Base-by-base conservation (phyloP, 2,888 invertebrate species). In the Augochlorella aurata region DNA sequence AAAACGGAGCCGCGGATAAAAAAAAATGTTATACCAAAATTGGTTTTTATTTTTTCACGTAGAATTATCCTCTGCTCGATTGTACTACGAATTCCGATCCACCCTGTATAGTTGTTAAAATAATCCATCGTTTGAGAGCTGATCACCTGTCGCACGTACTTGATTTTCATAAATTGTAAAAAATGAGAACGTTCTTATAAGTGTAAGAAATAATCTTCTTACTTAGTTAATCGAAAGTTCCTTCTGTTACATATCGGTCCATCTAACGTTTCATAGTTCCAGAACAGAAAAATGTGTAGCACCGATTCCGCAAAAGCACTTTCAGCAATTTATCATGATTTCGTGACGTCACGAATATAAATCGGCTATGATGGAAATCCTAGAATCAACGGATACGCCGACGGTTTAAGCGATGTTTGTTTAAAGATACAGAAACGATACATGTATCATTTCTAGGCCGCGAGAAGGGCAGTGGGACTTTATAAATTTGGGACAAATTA, bases 401-500 rank as follows among this genome's bases (percentile, higher is more conserved):
- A n/a, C 18, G 50, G 73, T 78, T 77, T 74, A 21, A 68, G 7
- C 61, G 21, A 18, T 82, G 82, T 83, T 85, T 82, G 61, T 79
- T 77, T 79, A 77, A 66, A 83, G 49, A 73, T 69, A 69, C 38
- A 5, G 71, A 80, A 85, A 82, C 81, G 82, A 82, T 82, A 82
- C 70, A 75, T 82, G 82, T 83, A 87, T 82, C 87, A 78, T 67
- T 83, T 87, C 70, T 67, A 50, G 10, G 63, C 24, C 24, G n/a
- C 47, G 50, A 70, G 80, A 72, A 65, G 66, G 50, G 38, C 76
- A 61, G 85, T 29, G 74, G 68, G 77, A 85, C 82, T 88, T 85
- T 79, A 90, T 89, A 88, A 91, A 91, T 87, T 86, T 80, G 77
- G 83, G 87, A 89, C 89, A 90, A 91, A 91, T 91, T 90, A 88